phyloP scores from a whole-genome alignment of 2,113 vertebrate species.

The Glareola pratincola region DNA sequence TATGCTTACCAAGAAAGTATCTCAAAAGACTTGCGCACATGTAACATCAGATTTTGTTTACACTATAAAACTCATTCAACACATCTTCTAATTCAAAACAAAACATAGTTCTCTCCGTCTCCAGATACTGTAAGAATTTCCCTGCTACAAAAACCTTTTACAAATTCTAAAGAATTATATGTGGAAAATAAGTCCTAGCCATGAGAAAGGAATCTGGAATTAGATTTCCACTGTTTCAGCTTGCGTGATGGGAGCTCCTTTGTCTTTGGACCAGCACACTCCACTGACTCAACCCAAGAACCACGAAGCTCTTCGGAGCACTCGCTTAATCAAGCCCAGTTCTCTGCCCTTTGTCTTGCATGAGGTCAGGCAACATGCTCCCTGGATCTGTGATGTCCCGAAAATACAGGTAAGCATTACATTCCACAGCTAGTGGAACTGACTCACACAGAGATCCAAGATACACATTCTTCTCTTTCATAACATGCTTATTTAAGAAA shows the following conservation, averaged over 20 bases:
- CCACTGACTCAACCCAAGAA: neutral
- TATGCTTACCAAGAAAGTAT: neutral
- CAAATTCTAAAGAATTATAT: neutral
- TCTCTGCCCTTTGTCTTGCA: neutral
- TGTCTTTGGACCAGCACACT: neutral
- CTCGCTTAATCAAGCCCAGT: neutral
- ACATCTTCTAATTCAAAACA: neutral
- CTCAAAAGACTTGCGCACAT: neutral
- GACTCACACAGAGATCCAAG: neutral
- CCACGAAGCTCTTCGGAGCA: neutral
- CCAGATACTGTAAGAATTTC: neutral
- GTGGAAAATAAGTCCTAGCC: neutral
- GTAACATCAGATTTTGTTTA: neutral
- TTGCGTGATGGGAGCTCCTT: neutral
- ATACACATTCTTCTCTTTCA: neutral
- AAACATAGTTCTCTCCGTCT: neutral
- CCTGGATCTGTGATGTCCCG: neutral
- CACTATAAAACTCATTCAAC: neutral
- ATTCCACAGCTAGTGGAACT: neutral
- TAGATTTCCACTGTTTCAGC: neutral
- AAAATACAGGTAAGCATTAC: neutral
- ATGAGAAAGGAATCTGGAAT: neutral
- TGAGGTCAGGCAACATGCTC: neutral
- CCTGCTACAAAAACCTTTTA: neutral
- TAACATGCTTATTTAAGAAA: neutral